A percentile compares a stretch with the other conserved stretches of the same genome.
Conservation (phyloP, 1,140 invertebrate species). For the Drosophila serrata region DNA sequence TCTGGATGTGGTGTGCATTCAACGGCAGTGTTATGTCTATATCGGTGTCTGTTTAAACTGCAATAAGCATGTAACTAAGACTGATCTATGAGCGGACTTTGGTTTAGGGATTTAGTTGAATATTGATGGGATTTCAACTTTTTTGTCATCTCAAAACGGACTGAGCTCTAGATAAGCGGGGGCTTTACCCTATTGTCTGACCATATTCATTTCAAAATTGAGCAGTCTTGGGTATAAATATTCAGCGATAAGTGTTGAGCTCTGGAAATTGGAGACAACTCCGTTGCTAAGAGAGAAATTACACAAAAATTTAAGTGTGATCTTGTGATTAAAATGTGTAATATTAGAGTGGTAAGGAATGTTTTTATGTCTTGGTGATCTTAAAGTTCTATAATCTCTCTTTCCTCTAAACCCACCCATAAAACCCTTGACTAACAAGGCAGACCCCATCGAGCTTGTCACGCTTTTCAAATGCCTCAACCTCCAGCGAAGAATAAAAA, state of each 20-base stretch:
- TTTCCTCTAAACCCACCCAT: background rate
- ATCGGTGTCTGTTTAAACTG: constrained; percentile 74
- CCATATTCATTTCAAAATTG: background rate
- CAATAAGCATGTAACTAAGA: constrained; percentile 71
- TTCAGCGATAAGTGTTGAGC: constrained; percentile 10
- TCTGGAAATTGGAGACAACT: background rate
- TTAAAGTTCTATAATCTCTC: background rate
- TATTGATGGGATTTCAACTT: constrained; percentile 27
- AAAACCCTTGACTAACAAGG: constrained; percentile 38
- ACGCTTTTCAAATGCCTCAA: constrained; percentile 38
- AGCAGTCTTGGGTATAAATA: background rate
- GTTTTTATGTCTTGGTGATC: background rate
- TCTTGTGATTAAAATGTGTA: background rate
- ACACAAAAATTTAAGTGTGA: background rate
- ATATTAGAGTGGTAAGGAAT: background rate
- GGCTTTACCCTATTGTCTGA: constrained; percentile 5
- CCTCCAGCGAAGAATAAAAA: constrained; percentile 28
- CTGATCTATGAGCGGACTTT: constrained; percentile 68
- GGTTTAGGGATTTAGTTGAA: constrained; percentile 30
- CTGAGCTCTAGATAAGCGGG: constrained; percentile 43
- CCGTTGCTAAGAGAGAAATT: background rate
- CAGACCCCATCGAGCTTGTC: constrained; percentile 42
- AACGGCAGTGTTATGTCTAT: constrained; percentile 82
- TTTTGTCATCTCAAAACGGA: constrained; percentile 40
- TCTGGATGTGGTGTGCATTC: constrained; percentile 71